Conservation (phyloP, 2,113 vertebrate genomes). For the Bufo gargarizans region DNA sequence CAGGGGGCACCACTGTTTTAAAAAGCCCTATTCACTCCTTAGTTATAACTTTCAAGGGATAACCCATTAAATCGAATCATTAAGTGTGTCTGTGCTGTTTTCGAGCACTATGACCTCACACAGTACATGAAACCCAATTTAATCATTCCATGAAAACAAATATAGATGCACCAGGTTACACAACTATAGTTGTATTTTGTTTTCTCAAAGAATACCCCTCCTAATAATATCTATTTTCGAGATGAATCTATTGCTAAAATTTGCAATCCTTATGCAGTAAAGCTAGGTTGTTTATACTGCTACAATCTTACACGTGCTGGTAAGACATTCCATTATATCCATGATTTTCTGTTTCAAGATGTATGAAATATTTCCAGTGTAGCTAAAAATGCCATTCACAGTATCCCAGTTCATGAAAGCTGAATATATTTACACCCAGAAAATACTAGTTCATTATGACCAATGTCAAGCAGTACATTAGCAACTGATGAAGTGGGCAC, state of each 20-base stretch:
- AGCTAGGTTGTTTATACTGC: neutral
- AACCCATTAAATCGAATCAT: too few relatives aligned
- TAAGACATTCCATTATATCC: neutral
- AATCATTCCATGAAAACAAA: too few relatives aligned
- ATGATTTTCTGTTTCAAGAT: neutral
- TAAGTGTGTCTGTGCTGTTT: too few relatives aligned
- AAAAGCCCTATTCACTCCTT: too few relatives aligned
- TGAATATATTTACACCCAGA: slow-evolving; percentile 32
- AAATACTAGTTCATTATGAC: slow-evolving; percentile 42
- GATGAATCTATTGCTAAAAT: neutral
- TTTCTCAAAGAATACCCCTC: too few relatives aligned
- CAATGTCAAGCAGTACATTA: slow-evolving; percentile 51
- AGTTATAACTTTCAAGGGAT: too few relatives aligned
- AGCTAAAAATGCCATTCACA: slow-evolving; percentile 20
- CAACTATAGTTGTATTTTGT: too few relatives aligned
- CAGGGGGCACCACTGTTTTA: too few relatives aligned
- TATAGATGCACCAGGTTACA: too few relatives aligned
- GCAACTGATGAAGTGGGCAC: slow-evolving; percentile 55
- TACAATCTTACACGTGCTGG: neutral
- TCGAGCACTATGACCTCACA: too few relatives aligned
- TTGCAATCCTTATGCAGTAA: neutral
- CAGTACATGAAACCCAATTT: too few relatives aligned
- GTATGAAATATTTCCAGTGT: neutral
- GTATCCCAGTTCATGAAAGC: slow-evolving; percentile 5
- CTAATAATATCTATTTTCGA: neutral